These are phyloP conservation scores for Sebastiscus tertius DNA, from an alignment of 2,797 vertebrate species.

Conservation along the genomic window DNA sequence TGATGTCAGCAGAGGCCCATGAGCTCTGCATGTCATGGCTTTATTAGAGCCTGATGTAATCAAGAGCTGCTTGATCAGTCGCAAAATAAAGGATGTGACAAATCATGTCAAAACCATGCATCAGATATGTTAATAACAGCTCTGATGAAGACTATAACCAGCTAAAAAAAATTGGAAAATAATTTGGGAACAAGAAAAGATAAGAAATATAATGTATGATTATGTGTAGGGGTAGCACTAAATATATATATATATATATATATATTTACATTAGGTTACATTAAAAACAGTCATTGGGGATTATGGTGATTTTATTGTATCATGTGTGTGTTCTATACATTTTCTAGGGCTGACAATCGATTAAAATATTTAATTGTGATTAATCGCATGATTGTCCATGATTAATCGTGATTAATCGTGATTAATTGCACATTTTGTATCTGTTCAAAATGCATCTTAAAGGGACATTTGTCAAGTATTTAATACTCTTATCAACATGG, in stretches of 20 bases:
- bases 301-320: not conserved
- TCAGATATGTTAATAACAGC: not conserved
- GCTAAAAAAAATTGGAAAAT: not conserved
- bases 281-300: not conserved
- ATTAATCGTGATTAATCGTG: too few relatives aligned
- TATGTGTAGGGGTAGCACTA: not conserved
- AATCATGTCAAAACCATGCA: not conserved
- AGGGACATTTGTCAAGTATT: too few relatives aligned
- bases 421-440: too few relatives aligned
- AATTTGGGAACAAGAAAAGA: not conserved
- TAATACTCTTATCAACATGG: too few relatives aligned
- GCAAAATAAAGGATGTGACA: conserved; percentile 25
- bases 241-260: too few relatives aligned
- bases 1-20: conserved; percentile 52
- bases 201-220: not conserved
- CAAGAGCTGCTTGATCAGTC: conserved; percentile 21
- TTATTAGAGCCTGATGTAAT: conserved; percentile 39
- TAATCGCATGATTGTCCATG: too few relatives aligned
- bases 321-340: not conserved
- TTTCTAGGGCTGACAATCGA: too few relatives aligned
- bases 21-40: conserved; percentile 8
- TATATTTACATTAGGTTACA: not conserved
- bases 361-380: too few relatives aligned
- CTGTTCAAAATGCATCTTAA: too few relatives aligned
- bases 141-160: not conserved